These are phyloP conservation scores for Laothoe populi DNA, from an alignment of 2,888 invertebrate genomes.

Conservation along the genomic window DNA sequence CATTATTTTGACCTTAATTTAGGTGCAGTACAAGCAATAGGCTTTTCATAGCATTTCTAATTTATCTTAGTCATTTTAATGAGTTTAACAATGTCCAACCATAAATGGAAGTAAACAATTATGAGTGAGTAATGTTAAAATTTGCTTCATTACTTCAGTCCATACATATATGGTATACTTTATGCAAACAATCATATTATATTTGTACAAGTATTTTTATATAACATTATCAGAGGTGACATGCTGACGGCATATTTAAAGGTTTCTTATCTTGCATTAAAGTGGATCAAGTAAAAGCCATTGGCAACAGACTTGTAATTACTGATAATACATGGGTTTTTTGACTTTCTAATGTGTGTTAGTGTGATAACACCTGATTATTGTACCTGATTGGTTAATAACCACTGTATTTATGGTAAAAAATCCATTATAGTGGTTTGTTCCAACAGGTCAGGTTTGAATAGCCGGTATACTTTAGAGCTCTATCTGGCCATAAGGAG, in stretches of 20 bases:
- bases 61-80: neutral
- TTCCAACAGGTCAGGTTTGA: no score
- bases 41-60: neutral
- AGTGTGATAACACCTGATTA: no score
- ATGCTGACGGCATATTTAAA: neutral
- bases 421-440: no score
- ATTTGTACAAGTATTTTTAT: neutral
- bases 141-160: neutral
- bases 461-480: no score
- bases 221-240: neutral
- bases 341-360: no score
- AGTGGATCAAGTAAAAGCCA: slow-evolving; percentile 9
- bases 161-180: neutral
- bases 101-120: slow-evolving; percentile 9
- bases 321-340: neutral
- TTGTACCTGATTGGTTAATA: no score
- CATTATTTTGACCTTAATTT: neutral
- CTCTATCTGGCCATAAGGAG: no score
- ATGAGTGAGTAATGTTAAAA: slow-evolving; percentile 8
- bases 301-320: neutral
- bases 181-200: neutral
- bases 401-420: no score
- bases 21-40: neutral
- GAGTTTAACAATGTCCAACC: neutral
- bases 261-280: neutral